Base-by-base conservation (phyloP, 2,888 invertebrate genomes). In the Platycheirus rosarum region DNA sequence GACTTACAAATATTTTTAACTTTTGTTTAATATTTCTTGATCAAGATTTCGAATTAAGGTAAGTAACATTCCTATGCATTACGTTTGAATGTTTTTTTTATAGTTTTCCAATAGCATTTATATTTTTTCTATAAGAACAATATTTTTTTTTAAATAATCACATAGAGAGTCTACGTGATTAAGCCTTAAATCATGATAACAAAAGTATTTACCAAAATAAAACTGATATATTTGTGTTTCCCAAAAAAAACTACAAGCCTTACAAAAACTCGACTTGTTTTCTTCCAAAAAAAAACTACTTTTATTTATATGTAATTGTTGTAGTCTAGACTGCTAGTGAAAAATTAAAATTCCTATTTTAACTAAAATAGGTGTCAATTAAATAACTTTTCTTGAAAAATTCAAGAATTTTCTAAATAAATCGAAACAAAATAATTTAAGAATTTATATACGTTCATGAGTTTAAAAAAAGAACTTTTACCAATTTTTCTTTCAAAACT, bases 331-430 rank as follows among this genome's bases (percentile, higher is more conserved):
- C 11, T 46, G 18, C 13, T 29, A 1, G 20, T 71, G 40, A 18
- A 69, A 74, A 49, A 66, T 37, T 16, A 62, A 23, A 23, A 32
- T 32, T 32, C 40, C 42, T 37, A 37, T 60, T 37, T 70, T 57
- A 70, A 55, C 60, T 40, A 51, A 44, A 26, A 65, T 53, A 62
- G 73, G 46, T 46, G 82, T 82, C 82, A 82, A 77, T 82, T 82
- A 82, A 62, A 71, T 71, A 60, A 70, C 63, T 70, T 75, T 53
- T 60, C 53, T 68, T 60, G 13, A 69, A 29, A 40, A 44, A 53
- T 29, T 29, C 1, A 20, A 9, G 11, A 46, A 63, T 26, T 62
- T n/a, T n/a, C n/a, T n/a, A 51, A 26, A 26, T 51, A 53, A 76
- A 80, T 70, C 62, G 75, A 80, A 80, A 46, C 76, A 82, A 66